A percentile compares a stretch with the other conserved stretches of the same genome.
These are phyloP conservation scores for Tonatia bakeri DNA, from an alignment of 2,113 vertebrate species.

Conservation along the genomic window DNA sequence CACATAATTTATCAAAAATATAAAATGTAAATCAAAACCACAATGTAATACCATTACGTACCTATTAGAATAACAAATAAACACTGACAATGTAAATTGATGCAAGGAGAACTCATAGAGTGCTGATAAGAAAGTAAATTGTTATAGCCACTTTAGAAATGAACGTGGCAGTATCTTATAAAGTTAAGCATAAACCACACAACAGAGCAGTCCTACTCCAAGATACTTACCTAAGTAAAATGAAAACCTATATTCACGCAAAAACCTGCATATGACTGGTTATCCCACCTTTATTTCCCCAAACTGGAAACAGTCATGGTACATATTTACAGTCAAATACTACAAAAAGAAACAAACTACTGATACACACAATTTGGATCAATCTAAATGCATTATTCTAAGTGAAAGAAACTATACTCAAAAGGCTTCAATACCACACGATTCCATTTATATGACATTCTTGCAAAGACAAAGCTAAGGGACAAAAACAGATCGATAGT, in stretches of 20 bases:
- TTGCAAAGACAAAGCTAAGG: neutral
- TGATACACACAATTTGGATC: neutral
- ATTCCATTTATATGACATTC: neutral
- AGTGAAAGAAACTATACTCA: neutral
- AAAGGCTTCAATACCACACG: neutral
- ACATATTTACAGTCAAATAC: neutral
- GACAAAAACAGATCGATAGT: neutral
- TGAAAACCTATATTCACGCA: neutral
- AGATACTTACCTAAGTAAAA: neutral
- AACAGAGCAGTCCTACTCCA: neutral
- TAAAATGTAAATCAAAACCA: neutral
- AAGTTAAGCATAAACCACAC: neutral
- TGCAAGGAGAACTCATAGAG: neutral
- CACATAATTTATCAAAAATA: neutral
- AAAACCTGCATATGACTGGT: neutral
- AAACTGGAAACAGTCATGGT: neutral
- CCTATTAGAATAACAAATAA: neutral
- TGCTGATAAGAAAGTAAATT: neutral
- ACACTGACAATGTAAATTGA: neutral
- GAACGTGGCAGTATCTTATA: neutral
- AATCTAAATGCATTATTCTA: neutral
- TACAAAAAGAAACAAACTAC: neutral
- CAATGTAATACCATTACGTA: neutral
- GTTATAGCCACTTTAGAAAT: neutral
- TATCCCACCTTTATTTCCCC: neutral